Evolutionary conservation across 2,113 vertebrate species (phyloP).

Genomic region (Ia io): DNA sequence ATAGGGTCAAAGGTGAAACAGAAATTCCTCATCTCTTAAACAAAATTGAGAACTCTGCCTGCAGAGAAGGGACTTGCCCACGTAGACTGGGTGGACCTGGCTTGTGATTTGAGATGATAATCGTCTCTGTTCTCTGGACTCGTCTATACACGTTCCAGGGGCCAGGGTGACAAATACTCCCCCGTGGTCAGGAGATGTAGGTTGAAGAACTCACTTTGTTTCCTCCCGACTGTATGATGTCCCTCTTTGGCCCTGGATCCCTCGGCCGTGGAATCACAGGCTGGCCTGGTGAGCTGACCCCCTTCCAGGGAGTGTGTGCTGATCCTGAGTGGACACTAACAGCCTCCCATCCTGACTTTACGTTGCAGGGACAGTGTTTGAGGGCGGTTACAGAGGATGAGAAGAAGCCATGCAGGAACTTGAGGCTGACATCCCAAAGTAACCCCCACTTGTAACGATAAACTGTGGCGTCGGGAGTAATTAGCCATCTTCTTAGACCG

Average conservation of each 20-base stretch:
- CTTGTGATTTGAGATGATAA: not conserved
- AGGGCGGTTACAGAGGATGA: constrained; percentile 63
- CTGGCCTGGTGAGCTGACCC: not conserved
- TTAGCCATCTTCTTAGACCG: constrained; percentile 56
- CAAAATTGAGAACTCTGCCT: not conserved
- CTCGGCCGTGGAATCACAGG: not conserved
- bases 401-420: constrained; percentile 70
- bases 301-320: not conserved
- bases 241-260: not conserved
- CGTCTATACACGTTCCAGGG: not conserved
- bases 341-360: constrained; percentile 53
- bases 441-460: constrained; percentile 33
- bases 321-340: constrained; percentile 44
- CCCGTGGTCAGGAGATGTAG: not conserved
- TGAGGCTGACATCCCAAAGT: constrained; percentile 61
- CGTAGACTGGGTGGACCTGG: not conserved
- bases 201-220: not conserved
- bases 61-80: not conserved
- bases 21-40: not conserved
- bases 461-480: constrained; percentile 42
- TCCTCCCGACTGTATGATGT: not conserved
- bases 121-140: not conserved
- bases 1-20: not conserved
- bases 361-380: constrained; percentile 66
- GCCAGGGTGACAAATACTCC: not conserved